Evolutionary conservation across 2,888 invertebrate species (phyloP), one percentile per base, ranked within the genome.

Genomic region (Phyllotreta cruciferae): DNA sequence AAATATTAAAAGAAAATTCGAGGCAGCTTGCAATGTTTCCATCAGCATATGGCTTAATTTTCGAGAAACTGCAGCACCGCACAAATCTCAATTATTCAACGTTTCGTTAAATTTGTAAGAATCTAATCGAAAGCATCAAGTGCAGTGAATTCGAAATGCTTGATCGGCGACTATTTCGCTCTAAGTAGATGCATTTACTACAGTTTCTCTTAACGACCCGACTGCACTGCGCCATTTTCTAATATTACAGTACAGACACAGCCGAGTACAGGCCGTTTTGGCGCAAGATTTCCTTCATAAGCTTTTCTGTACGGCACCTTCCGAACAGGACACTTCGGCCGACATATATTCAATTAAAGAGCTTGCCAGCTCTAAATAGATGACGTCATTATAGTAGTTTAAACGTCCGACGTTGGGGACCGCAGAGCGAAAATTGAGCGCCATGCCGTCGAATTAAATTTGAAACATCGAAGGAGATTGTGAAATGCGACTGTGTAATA

Each of bases 271-370:
- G 10, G 36, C 10, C 60, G 53, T 52, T 64, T 67, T 69, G 67
- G 70, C 68, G 67, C 66, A 69, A 57, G 57, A 63, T 67, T 50
- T 45, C 55, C 60, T 60, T 63, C 61, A 61, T 63, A 65, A 65
- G 61, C 53, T 58, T 61, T 55, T 44, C 63, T 57, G 44, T 67
- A 64, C 56, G 56, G 66, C 67, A 67, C 67, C 67, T 65, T 58
- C 54, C 14, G 65, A 61, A 41, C 65, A 47, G 58, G 63, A 57
- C 63, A 66, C 63, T 60, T 58, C 61, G 66, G 66, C 66, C 68
- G 70, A 68, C 69, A 69, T 70, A 71, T 70, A 71, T 71, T 70
- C 71, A 69, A 71, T 71, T 71, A 70, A 69, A 68, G 64, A 64
- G 66, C 66, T 69, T 67, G 69, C 68, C 69, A 71, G 53, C 62